Conservation (phyloP, 2,797 vertebrate species). For the Microhierax caerulescens region DNA sequence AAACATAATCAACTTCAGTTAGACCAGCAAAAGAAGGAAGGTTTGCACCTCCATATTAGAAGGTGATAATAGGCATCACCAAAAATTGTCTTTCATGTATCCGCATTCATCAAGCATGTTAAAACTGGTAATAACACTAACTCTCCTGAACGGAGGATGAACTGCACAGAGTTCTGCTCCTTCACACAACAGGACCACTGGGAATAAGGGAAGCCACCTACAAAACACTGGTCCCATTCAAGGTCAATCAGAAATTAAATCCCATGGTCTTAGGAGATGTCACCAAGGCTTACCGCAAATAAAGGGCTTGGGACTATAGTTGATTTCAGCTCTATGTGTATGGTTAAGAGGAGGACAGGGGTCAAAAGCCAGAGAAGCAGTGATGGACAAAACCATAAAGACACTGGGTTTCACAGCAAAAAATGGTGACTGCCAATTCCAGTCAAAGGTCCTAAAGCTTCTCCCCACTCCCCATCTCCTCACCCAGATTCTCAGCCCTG, state of each 20-base stretch:
- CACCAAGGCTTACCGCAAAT: background rate
- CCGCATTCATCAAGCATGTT: background rate
- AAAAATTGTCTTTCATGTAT: background rate
- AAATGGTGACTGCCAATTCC: background rate
- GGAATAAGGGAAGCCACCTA: background rate
- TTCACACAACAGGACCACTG: accelerated
- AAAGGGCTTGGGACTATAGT: background rate
- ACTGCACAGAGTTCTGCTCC: background rate
- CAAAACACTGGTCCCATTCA: background rate
- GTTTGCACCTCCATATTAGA: background rate
- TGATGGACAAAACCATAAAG: background rate
- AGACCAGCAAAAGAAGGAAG: background rate
- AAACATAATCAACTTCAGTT: background rate
- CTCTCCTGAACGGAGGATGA: background rate
- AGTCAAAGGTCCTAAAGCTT: background rate
- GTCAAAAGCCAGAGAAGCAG: background rate
- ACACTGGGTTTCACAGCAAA: background rate
- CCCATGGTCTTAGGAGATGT: background rate
- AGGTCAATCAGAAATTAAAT: background rate
- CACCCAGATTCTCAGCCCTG: background rate
- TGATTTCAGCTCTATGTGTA: background rate
- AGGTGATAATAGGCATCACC: background rate
- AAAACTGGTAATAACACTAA: background rate
- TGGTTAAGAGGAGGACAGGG: background rate
- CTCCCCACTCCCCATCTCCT: background rate